Base-by-base conservation (phyloP, 2,113 vertebrate species). In the Macrotus californicus region DNA sequence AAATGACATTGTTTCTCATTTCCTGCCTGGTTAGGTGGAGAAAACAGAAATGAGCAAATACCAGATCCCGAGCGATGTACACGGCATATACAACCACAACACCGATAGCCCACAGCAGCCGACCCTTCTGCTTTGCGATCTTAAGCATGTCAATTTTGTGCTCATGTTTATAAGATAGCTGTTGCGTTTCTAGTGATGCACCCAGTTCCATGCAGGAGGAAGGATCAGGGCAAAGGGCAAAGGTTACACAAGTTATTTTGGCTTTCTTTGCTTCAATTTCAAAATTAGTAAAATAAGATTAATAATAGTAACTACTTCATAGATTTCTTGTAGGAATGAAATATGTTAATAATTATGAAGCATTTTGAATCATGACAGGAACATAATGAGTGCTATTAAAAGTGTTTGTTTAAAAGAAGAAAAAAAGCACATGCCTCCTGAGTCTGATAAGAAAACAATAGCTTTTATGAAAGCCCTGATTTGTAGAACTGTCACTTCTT, bases 1-100 rank as follows among this genome's bases (percentile, higher is more conserved):
- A 94, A 80, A 22, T n/a, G 54, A 79, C 84, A 72, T n/a, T 12
- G 7, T n/a, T 85, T 26, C 19, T 89, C 39, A 59, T 56, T 64
- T 72, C 29, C 73, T 43, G 14, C 15, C 13, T 84, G 10, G 41
- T 83, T 26, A 64, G 26, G 26, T 19, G 31, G 64, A 54, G 19
- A 83, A 22, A 80, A 52, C 48, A 94, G 10, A 82, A 76, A 81
- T 50, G 34, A 76, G 31, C 39, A 73, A 77, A n/a, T 36, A 50
- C 22, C 15, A 67, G 26, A 52, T 59, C 15, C 21, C 4, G 26
- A 41, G 21, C 24, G 14, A 18, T 48, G 5, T 15, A 6, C 5
- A 46, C 16, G 26, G 9, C 36, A 7, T 12, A 11, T 15, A 66
- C 34, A 79, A 83, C 18, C 61, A 81, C 2, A 8, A 3, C 26